Percentiles rank a stretch among this genome's conserved stretches.
phyloP scores from a whole-genome alignment of 2,797 vertebrate species.

The Corythornis leucogaster region DNA sequence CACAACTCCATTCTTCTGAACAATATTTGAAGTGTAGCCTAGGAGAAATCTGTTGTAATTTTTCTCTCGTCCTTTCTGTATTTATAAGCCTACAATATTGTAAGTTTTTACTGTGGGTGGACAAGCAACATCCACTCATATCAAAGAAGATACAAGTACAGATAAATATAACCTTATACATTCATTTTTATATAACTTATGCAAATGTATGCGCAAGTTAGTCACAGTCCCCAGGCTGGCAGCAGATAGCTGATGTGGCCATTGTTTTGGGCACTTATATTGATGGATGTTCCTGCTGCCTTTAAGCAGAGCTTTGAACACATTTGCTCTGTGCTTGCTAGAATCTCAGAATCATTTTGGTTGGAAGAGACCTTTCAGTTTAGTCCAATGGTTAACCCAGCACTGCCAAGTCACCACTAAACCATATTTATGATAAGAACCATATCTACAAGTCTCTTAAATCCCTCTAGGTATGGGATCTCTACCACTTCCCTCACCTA shows the following conservation, averaged over 20 bases:
- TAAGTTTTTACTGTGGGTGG: slow-evolving; percentile 68
- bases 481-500: neutral
- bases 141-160: slow-evolving; percentile 67
- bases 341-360: neutral
- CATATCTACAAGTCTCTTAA: neutral
- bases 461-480: neutral
- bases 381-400: neutral
- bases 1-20: neutral
- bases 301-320: neutral
- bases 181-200: slow-evolving; percentile 76
- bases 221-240: slow-evolving; percentile 69
- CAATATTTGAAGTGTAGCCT: neutral
- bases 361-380: neutral
- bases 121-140: slow-evolving; percentile 72
- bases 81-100: slow-evolving; percentile 63
- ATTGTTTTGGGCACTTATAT: neutral
- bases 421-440: neutral
- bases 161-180: slow-evolving; percentile 69
- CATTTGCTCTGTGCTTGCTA: neutral
- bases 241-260: slow-evolving; percentile 65
- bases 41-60: slow-evolving; percentile 48
- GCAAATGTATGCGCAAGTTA: slow-evolving; percentile 79
- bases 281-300: neutral
- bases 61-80: slow-evolving; percentile 41
- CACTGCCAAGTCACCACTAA: neutral